These are phyloP conservation scores for Sinelater perroti DNA, from an alignment of 2,888 invertebrate species.

Conservation along the genomic window DNA sequence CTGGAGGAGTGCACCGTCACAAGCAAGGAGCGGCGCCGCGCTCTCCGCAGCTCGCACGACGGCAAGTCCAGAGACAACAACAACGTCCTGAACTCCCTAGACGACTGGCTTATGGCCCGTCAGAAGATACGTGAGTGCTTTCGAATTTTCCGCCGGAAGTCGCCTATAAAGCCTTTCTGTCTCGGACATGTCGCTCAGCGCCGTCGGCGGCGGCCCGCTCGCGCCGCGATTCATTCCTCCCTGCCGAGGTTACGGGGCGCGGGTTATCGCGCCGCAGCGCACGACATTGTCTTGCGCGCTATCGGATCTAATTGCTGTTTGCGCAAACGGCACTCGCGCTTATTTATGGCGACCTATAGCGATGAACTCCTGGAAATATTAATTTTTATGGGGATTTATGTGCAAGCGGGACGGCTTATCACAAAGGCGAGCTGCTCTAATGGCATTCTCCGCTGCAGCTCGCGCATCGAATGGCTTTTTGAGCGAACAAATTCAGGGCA, in stretches of 20 bases:
- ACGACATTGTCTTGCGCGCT: conserved; percentile 5
- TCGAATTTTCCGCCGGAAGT: not conserved
- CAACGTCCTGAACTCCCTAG: conserved; percentile 62
- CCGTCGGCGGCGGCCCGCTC: no score
- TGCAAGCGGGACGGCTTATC: not conserved
- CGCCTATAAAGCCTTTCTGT: conserved; percentile 1
- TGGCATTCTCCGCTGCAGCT: no score
- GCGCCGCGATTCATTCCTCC: conserved; percentile 14
- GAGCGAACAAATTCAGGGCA: no score
- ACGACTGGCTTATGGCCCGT: conserved; percentile 65
- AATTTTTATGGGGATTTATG: conserved; percentile 1
- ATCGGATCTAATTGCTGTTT: conserved; percentile 3
- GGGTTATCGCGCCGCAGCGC: conserved; percentile 4
- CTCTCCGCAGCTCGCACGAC: conserved; percentile 62
- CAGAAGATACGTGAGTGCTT: conserved; percentile 60
- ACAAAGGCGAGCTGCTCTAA: no score
- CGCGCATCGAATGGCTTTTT: no score
- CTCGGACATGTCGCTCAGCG: conserved; percentile 2
- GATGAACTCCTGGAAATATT: conserved; percentile 1
- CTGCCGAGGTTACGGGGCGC: conserved; percentile 1
- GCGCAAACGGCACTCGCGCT: not conserved
- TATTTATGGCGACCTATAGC: conserved; percentile 3
- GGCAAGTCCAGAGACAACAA: conserved; percentile 57
- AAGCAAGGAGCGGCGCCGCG: conserved; percentile 70
- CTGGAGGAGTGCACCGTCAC: conserved; percentile 71